Base-by-base conservation (phyloP, 2,113 vertebrate species). In the Cygnus buccinator region DNA sequence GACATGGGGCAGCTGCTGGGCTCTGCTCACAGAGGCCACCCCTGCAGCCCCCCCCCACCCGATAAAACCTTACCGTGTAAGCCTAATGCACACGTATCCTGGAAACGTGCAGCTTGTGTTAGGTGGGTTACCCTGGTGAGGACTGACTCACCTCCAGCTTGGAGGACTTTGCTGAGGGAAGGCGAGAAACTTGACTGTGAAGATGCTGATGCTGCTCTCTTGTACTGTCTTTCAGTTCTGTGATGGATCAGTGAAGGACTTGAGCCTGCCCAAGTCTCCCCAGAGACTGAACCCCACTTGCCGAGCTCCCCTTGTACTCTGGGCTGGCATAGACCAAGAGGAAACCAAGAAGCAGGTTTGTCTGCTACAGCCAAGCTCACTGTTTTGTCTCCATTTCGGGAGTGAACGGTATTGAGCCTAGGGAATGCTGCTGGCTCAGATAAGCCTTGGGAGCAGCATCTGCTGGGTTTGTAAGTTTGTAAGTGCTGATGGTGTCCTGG, bases 321-420 rank as follows among this genome's bases (percentile, higher is more conserved):
- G 98, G 98, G 97, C 98, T 93, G 98, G 97, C 55, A 88, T 90
- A 33, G 98, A 99, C 80, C 90, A 96, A 73, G 99, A 99, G 89
- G 98, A 99, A 74, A 91, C 97, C 37, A 99, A 97, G 96, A 99
- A 98, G 91, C 98, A 99, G 98, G 98, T 99, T 91, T 62, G 95
- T 93, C 61, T 5, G 3, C 71, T 28, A 33, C 4, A 54, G 22
- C 79, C 63, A 43, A 39, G 54, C 59, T 79, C 26, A 0, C n/a
- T 21, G 11, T 35, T 52, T 33, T 17, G 0, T 59, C 54, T 58
- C 17, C 5, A 1, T 22, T 48, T 62, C 33, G 10, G 35, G 59
- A 19, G 58, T 17, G 33, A 9, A 19, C 33, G 13, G 21, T 23
- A 5, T 17, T 6, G 48, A 50, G 63, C 2, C 4, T 8, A 12